Base-by-base conservation (phyloP, 2,113 vertebrate genomes). In the Axis porcinus region DNA sequence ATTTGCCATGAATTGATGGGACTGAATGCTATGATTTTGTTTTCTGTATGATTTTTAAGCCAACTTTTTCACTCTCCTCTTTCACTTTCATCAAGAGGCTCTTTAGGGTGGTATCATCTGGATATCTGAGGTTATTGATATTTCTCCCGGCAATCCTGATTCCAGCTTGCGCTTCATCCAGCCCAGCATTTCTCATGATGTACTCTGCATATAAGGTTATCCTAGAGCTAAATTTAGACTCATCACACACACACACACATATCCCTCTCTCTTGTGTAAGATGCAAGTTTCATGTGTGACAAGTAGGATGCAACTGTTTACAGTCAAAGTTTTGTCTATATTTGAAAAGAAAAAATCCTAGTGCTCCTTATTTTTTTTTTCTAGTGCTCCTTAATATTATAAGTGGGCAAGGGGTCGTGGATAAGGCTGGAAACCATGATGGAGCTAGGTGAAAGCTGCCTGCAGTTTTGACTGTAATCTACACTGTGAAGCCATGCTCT, bases 141-240 rank as follows among this genome's bases (percentile, higher is more conserved):
- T 70, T 70, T 70, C n/a, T 70, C n/a, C 19, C 5, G 0, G 67
- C 67, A 70, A 70, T 36, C 19, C 67, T 36, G 19, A 70, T 70
- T 70, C 67, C 67, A 70, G n/a, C 67, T 36, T 70, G n/a, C 12
- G 67, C n/a, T 70, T 70, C 67, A 70, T 36, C 19, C n/a, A 70
- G n/a, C 67, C 67, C 19, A 70, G 67, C 2, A 1, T 70, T 70
- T 70, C 67, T 70, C 67, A 36, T 70, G 17, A 70, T 70, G 67
- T 70, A 70, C n/a, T 70, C n/a, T 70, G 67, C n/a, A 70, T 36
- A 23, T 70, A 70, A 70, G 62, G 67, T 90, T 70, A 84, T 79
- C 21, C 79, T 57, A 92, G 58, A 88, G 70, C 47, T 92, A 62
- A 96, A 96, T 70, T 83, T 92, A 95, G 81, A 82, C 27, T 96